Evolutionary conservation across 1,140 invertebrate species (phyloP).

Genomic region (Mactra quadrangularis): DNA sequence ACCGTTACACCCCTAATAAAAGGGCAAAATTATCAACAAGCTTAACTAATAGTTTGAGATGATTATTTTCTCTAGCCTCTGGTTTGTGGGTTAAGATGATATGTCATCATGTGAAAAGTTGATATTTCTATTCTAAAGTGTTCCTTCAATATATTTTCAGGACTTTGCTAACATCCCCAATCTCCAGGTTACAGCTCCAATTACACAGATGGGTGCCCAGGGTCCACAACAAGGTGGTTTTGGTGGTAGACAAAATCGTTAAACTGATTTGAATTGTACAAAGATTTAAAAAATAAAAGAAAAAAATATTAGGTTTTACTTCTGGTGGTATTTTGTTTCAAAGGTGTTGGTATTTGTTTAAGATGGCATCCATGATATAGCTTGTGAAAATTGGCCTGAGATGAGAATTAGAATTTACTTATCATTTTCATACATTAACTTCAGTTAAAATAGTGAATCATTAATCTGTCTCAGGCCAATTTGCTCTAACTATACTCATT

Average conservation of each 20-base stretch:
- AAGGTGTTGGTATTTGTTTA: background rate
- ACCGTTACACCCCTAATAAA: no score
- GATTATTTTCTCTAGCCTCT: no score
- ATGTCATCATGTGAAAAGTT: no score
- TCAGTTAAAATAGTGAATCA: no score
- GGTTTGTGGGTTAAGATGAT: no score
- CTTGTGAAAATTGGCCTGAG: background rate
- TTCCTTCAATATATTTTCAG: conserved; percentile 68
- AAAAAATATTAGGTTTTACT: background rate
- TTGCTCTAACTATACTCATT: no score
- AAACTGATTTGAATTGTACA: conserved; percentile 8
- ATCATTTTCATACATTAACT: no score
- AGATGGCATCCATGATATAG: background rate
- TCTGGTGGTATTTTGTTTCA: background rate
- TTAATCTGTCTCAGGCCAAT: no score
- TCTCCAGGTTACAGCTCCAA: conserved; percentile 79
- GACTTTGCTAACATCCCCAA: conserved; percentile 81
- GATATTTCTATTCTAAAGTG: no score
- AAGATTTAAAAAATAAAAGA: conserved; percentile 22
- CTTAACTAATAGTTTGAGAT: no score
- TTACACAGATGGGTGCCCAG: conserved; percentile 62
- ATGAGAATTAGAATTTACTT: no score
- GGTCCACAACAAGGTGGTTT: conserved; percentile 12
- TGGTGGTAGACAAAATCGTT: conserved; percentile 33
- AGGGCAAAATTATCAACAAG: no score